Evolutionary conservation across 1,140 invertebrate genomes (phyloP).

Genomic region (Meteorus sp.): DNA sequence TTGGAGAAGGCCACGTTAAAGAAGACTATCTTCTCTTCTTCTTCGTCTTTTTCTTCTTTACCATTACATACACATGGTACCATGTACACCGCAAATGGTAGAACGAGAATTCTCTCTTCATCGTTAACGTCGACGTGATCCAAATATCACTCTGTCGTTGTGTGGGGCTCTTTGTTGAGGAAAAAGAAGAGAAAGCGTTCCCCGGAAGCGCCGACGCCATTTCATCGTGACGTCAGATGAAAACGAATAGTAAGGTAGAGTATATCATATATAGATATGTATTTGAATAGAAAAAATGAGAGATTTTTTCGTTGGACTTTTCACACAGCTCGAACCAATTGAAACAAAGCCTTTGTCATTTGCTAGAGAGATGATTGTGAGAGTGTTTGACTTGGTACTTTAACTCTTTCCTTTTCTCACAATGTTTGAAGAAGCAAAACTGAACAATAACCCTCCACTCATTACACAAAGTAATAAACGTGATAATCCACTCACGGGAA

Average conservation of each 20-base stretch:
- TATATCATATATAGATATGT: too few species aligned
- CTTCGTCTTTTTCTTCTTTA: not conserved
- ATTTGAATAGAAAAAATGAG: not conserved
- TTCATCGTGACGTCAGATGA: constrained; percentile 12
- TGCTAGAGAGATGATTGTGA: too few species aligned
- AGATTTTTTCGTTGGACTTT: not conserved
- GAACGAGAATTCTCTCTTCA: not conserved
- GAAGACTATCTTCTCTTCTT: not conserved
- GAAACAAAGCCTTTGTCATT: too few species aligned
- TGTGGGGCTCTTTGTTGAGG: constrained; percentile 13
- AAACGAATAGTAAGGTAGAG: constrained; percentile 1
- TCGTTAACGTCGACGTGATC: constrained; percentile 13
- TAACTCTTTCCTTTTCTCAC: not conserved
- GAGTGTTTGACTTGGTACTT: not conserved
- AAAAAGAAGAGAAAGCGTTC: constrained; percentile 14
- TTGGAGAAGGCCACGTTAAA: constrained; percentile 31
- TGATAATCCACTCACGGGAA: constrained; percentile 49
- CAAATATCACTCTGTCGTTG: constrained; percentile 21
- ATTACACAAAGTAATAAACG: constrained; percentile 40
- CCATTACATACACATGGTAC: not conserved
- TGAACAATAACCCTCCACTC: constrained; percentile 12
- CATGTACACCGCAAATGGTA: not conserved
- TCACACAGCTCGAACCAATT: not conserved
- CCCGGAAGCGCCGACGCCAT: constrained; percentile 14
- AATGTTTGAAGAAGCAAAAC: too few species aligned